Conservation (phyloP, 2,113 vertebrate genomes). For the Rousettus leschenaultii region DNA sequence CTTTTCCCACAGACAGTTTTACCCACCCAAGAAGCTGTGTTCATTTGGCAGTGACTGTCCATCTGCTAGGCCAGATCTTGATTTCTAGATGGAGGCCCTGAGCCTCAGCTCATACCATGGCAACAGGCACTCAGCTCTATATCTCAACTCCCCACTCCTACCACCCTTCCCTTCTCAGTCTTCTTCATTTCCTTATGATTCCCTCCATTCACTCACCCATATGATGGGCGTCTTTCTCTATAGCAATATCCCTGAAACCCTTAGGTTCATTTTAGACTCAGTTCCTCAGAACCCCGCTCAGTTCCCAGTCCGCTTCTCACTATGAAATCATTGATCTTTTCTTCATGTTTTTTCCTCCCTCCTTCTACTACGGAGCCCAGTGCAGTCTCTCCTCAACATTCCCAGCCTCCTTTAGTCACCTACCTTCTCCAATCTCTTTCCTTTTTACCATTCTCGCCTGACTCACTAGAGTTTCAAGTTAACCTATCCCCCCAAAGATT, state of each 20-base stretch:
- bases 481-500: background rate
- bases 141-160: background rate
- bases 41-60: slow-evolving; percentile 56
- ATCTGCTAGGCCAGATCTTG: slow-evolving; percentile 53
- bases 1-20: slow-evolving; percentile 41
- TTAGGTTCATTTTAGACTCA: background rate
- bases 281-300: background rate
- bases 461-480: background rate
- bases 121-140: slow-evolving; percentile 11
- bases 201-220: background rate
- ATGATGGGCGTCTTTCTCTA: background rate
- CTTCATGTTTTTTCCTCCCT: background rate
- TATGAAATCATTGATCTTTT: background rate
- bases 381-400: too few species aligned
- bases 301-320: background rate
- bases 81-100: slow-evolving; percentile 63
- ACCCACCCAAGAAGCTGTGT: slow-evolving; percentile 70
- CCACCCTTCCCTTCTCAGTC: background rate
- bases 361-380: background rate
- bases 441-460: background rate
- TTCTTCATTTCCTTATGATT: background rate
- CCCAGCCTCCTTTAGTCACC: background rate
- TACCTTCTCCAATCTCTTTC: background rate
- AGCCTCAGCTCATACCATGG: slow-evolving; percentile 43
- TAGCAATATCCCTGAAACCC: background rate